Base-by-base conservation (phyloP, 2,888 invertebrate genomes). In the Metellina segmentata region DNA sequence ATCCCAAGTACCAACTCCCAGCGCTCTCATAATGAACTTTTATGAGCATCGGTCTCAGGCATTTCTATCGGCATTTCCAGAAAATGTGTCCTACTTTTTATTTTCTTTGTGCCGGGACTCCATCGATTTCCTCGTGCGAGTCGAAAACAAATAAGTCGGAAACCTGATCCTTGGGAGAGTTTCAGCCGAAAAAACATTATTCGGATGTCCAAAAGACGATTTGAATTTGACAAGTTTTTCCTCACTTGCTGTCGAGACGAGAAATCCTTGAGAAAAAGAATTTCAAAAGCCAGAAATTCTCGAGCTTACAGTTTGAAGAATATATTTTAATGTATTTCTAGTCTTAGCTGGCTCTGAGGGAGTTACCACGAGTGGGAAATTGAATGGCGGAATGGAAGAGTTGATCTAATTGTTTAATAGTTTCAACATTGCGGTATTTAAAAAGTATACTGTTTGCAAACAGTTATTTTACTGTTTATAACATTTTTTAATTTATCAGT, bases 111-210 rank as follows among this genome's bases (percentile, higher is more conserved):
- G 20, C 61, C 71, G 13, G 72, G 53, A 61, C 69, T 78, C 61
- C 88, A 88, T 88, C 88, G 88, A 88, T 88, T 88, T 81, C 88
- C 20, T 53, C 81, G 72, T 61, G 72, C 81, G 81, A 74, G 70
- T 75, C 74, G 69, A 88, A 85, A 88, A 81, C 87, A 81, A 81
- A 81, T 75, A 88, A 81, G 61, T 69, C 49, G 53, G 52, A 88
- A 88, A 74, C 75, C 61, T 77, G 85, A 86, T 52, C 78, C 78
- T 8, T 19, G 51, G 34, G 51, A 72, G 16, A 71, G 51, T 16
- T 61, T 61, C 16, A n/a, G 53, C 9, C 20, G 48, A 53, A 71
- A 69, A 81, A 81, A 69, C 74, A 71, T 83, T 74, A 72, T 72
- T 72, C 72, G 72, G 20, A 83, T 71, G 74, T 52, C 75, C 85